Percentiles rank a stretch among this genome's conserved stretches.
Conservation (phyloP, 2,797 vertebrate species). For the Antennarius maculatus region DNA sequence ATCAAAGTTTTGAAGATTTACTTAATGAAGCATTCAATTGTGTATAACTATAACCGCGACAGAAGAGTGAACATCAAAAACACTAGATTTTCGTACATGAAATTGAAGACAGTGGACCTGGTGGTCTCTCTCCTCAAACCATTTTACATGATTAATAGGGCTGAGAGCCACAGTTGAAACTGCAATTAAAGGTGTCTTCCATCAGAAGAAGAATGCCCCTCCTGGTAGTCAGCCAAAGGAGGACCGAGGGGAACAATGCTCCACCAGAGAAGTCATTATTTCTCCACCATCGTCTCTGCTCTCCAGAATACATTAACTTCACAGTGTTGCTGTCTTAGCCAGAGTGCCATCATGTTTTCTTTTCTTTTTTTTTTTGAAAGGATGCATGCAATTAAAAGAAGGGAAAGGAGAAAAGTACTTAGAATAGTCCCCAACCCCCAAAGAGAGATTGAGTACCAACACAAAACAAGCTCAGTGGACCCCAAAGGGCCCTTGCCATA, state of each 20-base stretch:
- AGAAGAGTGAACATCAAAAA: slow-evolving; percentile 33
- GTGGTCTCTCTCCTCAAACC: slow-evolving; percentile 40
- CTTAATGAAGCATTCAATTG: slow-evolving; percentile 60
- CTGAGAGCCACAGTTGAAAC: slow-evolving; percentile 62
- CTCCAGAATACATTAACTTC: slow-evolving; percentile 78
- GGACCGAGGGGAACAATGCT: slow-evolving; percentile 66
- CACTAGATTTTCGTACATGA: slow-evolving; percentile 32
- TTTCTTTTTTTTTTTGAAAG: slow-evolving; percentile 64
- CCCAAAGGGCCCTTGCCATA: slow-evolving; percentile 59
- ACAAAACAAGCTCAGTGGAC: slow-evolving; percentile 69
- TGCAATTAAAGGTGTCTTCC: slow-evolving; percentile 74
- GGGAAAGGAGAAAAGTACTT: slow-evolving; percentile 83
- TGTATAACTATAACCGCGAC: slow-evolving; percentile 41
- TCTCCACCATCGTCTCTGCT: slow-evolving; percentile 64
- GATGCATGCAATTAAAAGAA: slow-evolving; percentile 86
- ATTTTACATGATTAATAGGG: slow-evolving; percentile 71
- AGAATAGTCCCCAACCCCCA: slow-evolving; percentile 75
- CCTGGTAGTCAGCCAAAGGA: slow-evolving; percentile 66
- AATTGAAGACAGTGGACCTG: slow-evolving; percentile 17
- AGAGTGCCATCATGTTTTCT: slow-evolving; percentile 47
- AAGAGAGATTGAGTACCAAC: slow-evolving; percentile 59
- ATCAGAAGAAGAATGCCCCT: slow-evolving; percentile 62
- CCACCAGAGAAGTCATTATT: slow-evolving; percentile 73
- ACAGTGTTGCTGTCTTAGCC: slow-evolving; percentile 77
- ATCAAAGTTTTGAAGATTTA: slow-evolving; percentile 35